These are phyloP conservation scores for Bovichtus variegatus DNA, from an alignment of 2,797 vertebrate species.

Conservation along the genomic window DNA sequence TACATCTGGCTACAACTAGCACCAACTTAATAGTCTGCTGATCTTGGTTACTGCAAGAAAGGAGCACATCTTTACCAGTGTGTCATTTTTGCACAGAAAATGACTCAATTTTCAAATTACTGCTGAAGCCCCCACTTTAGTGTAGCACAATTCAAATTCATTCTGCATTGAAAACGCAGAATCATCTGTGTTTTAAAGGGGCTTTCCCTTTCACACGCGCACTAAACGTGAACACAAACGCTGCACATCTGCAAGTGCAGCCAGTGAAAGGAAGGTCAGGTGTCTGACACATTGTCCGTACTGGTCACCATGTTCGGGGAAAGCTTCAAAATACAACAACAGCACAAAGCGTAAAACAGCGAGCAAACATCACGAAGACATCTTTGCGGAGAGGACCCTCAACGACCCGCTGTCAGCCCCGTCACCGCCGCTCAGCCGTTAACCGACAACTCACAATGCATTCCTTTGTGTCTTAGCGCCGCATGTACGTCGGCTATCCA, in stretches of 20 bases:
- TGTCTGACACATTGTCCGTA: no score
- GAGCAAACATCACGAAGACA: not conserved
- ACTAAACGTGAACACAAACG: no score
- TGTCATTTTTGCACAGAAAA: no score
- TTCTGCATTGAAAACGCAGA: not conserved
- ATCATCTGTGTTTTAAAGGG: not conserved
- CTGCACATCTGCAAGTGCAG: no score
- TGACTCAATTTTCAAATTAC: not conserved
- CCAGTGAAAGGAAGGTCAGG: no score
- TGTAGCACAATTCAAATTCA: not conserved
- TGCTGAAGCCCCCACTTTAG: not conserved
- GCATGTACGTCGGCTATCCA: conserved; percentile 34
- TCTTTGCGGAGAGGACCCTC: conserved; percentile 4
- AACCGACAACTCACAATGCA: conserved; percentile 76
- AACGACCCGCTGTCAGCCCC: conserved; percentile 20
- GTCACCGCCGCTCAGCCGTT: conserved; percentile 14
- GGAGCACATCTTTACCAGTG: not conserved
- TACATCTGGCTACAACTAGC: no score
- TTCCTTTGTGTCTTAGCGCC: conserved; percentile 53
- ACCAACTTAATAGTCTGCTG: not conserved
- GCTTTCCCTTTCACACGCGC: not conserved
- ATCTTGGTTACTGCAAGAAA: not conserved
- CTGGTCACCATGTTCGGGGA: not conserved
- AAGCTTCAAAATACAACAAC: not conserved
- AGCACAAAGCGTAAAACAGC: not conserved